Evolutionary conservation across 2,113 vertebrate species (phyloP), one percentile per base, ranked within the genome.

Genomic region (Candoia aspera): DNA sequence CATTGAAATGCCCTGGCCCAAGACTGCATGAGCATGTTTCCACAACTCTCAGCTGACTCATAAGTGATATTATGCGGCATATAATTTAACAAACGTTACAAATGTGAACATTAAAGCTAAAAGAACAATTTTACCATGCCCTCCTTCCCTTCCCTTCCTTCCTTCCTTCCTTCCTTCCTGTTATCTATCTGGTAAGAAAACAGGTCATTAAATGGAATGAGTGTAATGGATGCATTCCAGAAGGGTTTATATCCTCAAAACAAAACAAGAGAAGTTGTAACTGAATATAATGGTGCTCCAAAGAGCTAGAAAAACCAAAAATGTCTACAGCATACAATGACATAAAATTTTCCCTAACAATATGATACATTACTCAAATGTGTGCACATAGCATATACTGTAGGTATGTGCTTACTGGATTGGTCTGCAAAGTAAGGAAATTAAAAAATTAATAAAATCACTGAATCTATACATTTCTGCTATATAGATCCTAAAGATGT

Each of bases 71-170:
- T 42, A 13, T 89, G 91, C 29, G 73, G 84, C n/a, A 91, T 33
- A 46, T 62, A 55, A 55, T 79, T 5, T 73, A 92, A 62, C 2
- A 85, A 85, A 93, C 89, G 90, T 53, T n/a, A 94, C 90, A 26
- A 6, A 55, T 59, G 23, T 90, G 55, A 53, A 93, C 26, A 33
- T 62, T 62, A 88, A 93, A 92, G 2, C 89, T 58, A n/a, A 89
- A 93, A 15, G 11, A 12, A 87, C 12, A 73, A 79, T 83, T 2
- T 1, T 13, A 19, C 53, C 1, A 10, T 85, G 58, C 87, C 79
- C 33, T 86, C 29, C 73, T 1, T 42, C 42, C 33, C 15, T 42
- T 83, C 73, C 17, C 37, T 84, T 42, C 21, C 37, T 46, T 84
- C 42, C 79, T 46, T 54, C 49, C 37, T 84, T 46, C 79, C 46